Evolutionary conservation across 2,113 vertebrate genomes (phyloP).

Genomic region (Neolamprologus falcicula): DNA sequence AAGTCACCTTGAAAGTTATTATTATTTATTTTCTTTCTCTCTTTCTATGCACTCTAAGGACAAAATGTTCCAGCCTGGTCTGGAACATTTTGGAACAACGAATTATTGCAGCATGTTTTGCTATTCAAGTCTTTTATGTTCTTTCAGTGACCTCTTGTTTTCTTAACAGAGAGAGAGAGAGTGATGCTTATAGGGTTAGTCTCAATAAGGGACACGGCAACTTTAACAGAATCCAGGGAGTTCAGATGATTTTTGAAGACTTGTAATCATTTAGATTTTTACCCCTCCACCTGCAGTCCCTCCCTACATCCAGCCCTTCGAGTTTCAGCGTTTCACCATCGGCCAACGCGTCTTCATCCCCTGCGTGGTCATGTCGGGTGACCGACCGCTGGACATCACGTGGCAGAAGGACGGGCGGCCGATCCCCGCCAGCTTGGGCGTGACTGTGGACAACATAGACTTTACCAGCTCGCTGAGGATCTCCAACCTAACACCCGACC

Average conservation of each 20-base stretch:
- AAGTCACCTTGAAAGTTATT: background rate
- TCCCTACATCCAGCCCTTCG: constrained; percentile 95
- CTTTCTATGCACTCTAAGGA: background rate
- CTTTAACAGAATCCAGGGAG: background rate
- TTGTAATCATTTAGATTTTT: constrained; percentile 2
- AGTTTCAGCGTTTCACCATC: constrained; percentile 95
- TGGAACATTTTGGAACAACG: background rate
- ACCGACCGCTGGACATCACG: constrained; percentile 95
- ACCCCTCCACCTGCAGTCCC: constrained; percentile 75
- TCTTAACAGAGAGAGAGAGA: background rate
- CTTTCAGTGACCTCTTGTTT: background rate
- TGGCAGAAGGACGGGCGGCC: constrained; percentile 97
- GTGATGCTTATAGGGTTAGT: background rate
- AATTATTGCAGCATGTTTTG: background rate
- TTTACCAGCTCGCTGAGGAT: constrained; percentile 97
- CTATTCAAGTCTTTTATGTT: constrained; percentile 20
- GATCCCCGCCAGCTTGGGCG: constrained; percentile 88
- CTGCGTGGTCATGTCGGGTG: constrained; percentile 95
- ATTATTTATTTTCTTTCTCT: background rate
- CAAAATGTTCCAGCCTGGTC: constrained; percentile 17
- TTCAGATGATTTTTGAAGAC: background rate
- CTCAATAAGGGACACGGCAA: background rate
- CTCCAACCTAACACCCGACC: constrained; percentile 92
- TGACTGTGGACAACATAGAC: constrained; percentile 97
- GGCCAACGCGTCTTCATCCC: constrained; percentile 97